Evolutionary conservation across 2,797 vertebrate genomes (phyloP), one percentile per base, ranked within the genome.

Genomic region (Ateles fusciceps): DNA sequence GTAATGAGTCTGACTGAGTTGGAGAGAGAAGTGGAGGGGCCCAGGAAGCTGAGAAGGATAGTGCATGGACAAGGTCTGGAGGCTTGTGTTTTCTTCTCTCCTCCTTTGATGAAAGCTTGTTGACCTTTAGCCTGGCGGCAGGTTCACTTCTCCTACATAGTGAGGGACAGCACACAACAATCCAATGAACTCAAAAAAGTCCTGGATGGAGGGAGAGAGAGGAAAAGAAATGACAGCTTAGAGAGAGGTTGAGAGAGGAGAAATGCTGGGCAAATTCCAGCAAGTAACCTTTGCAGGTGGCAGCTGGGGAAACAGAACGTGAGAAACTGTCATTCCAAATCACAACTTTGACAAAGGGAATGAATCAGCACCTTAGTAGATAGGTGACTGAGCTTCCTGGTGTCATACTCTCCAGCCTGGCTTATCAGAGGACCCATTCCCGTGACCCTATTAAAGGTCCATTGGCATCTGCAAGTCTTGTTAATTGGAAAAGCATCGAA

Each of bases 211-310:
- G 15, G 1, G 36, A 75, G 12, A 71, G 17, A 81, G 39, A 57
- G 52, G n/a, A 64, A 92, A 59, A 39, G 28, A 94, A 68, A 19
- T 68, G 87, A 88, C 85, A 88, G 42, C 11, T 91, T 64, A n/a
- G 59, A 57, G 79, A 94, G 83, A 84, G 79, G 86, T 75, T 4
- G 48, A 87, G 55, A 78, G 96, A 71, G 78, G 76, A 95, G 71
- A 95, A 96, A 75, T 12, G 7, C 85, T 42, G n/a, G 85, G 94
- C 86, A 96, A 97, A 96, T 96, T 85, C 90, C 87, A 97, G 91
- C 91, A 95, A 93, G 85, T 92, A 95, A 97, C 97, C 95, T 97
- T 98, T 98, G 96, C 96, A 93, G 90, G 93, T 96, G 95, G 95
- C 97, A 98, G 93, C 96, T 95, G 52, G 90, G 87, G 96, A 97